These are phyloP conservation scores for Vespertilio murinus DNA, from an alignment of 2,797 vertebrate genomes.

Conservation along the genomic window DNA sequence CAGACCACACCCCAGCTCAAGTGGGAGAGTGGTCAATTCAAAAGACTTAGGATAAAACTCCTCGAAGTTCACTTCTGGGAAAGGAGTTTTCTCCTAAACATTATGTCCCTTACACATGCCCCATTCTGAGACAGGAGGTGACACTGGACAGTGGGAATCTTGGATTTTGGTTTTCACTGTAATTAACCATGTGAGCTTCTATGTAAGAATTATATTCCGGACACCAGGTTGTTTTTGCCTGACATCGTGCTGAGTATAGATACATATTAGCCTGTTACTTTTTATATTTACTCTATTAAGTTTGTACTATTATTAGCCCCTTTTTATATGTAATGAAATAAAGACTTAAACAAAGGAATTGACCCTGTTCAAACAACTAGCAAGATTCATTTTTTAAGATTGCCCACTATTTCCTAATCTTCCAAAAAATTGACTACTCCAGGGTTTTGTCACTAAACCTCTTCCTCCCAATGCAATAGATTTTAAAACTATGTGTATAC, in stretches of 20 bases:
- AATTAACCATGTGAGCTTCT: neutral
- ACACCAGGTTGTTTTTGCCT: neutral
- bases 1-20: neutral
- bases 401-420: neutral
- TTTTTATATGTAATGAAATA: conserved; percentile 22
- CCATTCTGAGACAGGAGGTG: neutral
- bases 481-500: neutral
- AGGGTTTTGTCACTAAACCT: neutral
- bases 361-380: neutral
- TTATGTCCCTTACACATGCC: neutral
- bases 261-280: neutral
- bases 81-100: neutral
- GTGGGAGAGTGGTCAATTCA: neutral
- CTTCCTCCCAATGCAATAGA: neutral
- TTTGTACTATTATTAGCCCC: neutral
- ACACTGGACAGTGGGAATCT: neutral
- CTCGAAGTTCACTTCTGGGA: neutral
- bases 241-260: neutral
- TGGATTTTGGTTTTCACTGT: neutral
- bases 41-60: neutral
- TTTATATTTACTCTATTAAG: neutral
- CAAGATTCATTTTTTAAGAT: neutral
- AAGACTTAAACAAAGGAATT: neutral
- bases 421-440: neutral
- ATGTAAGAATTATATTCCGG: neutral